Base-by-base conservation (phyloP, 2,888 invertebrate species). In the Polymixis flavicincta region DNA sequence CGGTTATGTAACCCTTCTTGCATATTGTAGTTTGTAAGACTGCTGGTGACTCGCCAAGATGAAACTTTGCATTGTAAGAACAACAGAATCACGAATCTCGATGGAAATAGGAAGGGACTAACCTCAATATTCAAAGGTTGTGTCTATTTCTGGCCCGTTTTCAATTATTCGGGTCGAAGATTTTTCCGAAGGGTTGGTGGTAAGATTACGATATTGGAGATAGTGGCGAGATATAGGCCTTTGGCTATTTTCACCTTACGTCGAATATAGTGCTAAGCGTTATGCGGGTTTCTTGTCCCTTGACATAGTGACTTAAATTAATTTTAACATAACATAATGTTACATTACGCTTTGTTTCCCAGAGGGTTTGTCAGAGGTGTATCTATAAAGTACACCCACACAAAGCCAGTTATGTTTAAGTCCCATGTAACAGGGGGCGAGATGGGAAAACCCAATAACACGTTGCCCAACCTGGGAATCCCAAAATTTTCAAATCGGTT, bases 31-130 rank as follows among this genome's bases (percentile, higher is more conserved):
- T 37, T 66, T 72, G 54, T 32, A 66, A 66, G 55, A 60, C 48
- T 60, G 11, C 81, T 50, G 50, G 54, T 48, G 69, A 69, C 63
- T 68, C 61, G 17, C 8, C 54, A 17, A 71, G 55, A 76, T 80
- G 52, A 76, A 74, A 74, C 48, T 74, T 76, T 73, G n/a, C 48
- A 45, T 83, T 78, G 42, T 32, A 48, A 74, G 48, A 84, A 71
- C 52, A 79, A 66, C 63, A 71, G 8, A 66, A 64, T 72, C 22
- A 70, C 37, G 13, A 72, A 61, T 76, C 57, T 71, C 52, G 32
- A 66, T 69, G 61, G 55, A 67, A 74, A 61, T 54, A 48, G 32
- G 17, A 48, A 48, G 48, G 5, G 14, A 17, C 6, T 8, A 64
- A 57, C 25, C 54, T 55, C 73, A 61, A 69, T 67, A 71, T 71